Base-by-base conservation (phyloP, 2,797 vertebrate genomes). In the Hypotaenidia okinawae region DNA sequence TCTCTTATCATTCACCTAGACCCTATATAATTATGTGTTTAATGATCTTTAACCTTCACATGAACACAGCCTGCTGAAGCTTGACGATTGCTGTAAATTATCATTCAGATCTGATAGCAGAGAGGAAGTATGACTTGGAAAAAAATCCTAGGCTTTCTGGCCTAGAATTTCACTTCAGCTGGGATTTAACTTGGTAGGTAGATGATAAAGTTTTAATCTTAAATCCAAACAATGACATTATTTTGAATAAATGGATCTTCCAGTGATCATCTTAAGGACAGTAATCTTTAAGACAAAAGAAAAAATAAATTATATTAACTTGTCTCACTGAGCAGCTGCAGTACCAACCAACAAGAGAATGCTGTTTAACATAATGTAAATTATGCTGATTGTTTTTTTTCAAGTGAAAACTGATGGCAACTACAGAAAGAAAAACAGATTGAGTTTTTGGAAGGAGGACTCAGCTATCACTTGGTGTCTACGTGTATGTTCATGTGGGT, bases 41-140 rank as follows among this genome's bases (percentile, higher is more conserved):
- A 96, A 92, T 89, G 93, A 73, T 97, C 90, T 97, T 97, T 96
- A 94, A 96, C 95, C 96, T 97, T 97, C 93, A 69, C 72, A 74
- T 12, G 76, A 92, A 25, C 59, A 78, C 57, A 77, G 61, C 62
- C 35, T 94, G 90, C 83, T 90, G 92, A 87, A 90, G 89, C 78
- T 87, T 96, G 83, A 93, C 54, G 47, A 90, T 66, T 45, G 80
- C 82, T 90, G 89, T 93, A 86, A 93, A 96, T 96, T 94, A 87
- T 81, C 87, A 82, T 94, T 91, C 85, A n/a, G 8, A 55, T 90
- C 78, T 95, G 54, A 32, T 84, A 41, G 72, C 64, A 72, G 68
- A 92, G 57, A 82, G 76, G 88, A 87, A 92, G 84, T 93, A 45
- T 35, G 93, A 45, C 68, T 69, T 89, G 51, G 35, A 35, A 67